These are phyloP conservation scores for Cyclopterus lumpus DNA, from an alignment of 2,797 vertebrate species.

Conservation along the genomic window DNA sequence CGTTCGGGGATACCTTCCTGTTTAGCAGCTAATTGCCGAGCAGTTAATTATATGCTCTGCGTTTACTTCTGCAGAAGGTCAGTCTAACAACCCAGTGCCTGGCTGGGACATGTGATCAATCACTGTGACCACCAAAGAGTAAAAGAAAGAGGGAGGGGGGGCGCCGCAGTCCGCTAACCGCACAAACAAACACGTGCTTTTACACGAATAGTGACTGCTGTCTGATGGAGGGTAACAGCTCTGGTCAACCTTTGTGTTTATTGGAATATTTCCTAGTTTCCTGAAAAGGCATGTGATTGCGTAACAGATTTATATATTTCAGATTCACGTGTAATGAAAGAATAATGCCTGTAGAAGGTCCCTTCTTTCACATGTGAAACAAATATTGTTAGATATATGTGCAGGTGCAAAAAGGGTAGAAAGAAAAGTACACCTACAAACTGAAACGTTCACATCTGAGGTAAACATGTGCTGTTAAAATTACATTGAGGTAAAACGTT, in stretches of 20 bases:
- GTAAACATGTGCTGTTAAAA: conserved; percentile 23
- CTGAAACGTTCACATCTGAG: conserved; percentile 7
- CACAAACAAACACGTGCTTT: conserved; percentile 70
- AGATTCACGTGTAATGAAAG: conserved; percentile 6
- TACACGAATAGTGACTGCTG: conserved; percentile 37
- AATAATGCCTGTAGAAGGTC: conserved; percentile 3
- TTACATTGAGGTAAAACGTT: conserved; percentile 26
- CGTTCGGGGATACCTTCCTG: conserved; percentile 69
- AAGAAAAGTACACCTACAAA: background rate
- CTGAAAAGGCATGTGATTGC: background rate
- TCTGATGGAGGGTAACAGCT: conserved; percentile 36
- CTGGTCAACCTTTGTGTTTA: conserved; percentile 38
- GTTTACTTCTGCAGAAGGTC: conserved; percentile 63
- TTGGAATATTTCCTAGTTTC: background rate
- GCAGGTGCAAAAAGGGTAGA: background rate
- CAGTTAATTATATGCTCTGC: conserved; percentile 59
- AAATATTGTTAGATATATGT: conserved; percentile 5
- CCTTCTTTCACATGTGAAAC: background rate
- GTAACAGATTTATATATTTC: background rate
- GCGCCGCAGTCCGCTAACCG: conserved; percentile 38
- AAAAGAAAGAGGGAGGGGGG: conserved; percentile 9
- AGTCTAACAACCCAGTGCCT: conserved; percentile 57
- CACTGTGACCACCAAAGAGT: conserved; percentile 71
- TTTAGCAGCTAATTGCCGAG: conserved; percentile 70
- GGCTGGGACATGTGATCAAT: conserved; percentile 70